A percentile compares a stretch with the other conserved stretches of the same genome.
Evolutionary conservation across 1,140 invertebrate genomes (phyloP).

Genomic region (Diploscapter pachys): DNA sequence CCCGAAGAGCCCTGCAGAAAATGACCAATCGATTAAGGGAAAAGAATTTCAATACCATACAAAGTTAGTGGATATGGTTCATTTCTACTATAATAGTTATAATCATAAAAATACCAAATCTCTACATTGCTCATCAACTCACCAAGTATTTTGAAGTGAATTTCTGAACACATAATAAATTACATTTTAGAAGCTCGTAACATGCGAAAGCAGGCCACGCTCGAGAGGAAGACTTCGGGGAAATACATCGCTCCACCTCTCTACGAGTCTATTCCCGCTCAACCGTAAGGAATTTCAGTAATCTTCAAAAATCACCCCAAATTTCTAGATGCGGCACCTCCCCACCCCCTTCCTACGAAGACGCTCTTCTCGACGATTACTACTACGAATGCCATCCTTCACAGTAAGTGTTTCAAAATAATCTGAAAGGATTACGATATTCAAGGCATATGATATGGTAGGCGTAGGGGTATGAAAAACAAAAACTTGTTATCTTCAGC

Average conservation of each 20-base stretch:
- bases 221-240: constrained; percentile 19
- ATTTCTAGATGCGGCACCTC: constrained; percentile 41
- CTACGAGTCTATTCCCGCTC: constrained; percentile 8
- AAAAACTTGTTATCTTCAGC: too few species aligned
- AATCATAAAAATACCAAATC: too few species aligned
- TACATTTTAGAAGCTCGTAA: constrained; percentile 51
- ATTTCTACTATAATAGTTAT: too few species aligned
- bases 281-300: too few species aligned
- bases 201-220: constrained; percentile 44
- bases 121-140: too few species aligned
- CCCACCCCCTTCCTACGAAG: constrained; percentile 57
- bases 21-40: constrained; percentile 52
- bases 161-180: too few species aligned
- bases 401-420: too few species aligned
- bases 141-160: too few species aligned
- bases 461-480: too few species aligned
- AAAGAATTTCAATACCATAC: constrained; percentile 56
- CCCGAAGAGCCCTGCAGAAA: constrained; percentile 49
- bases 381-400: constrained; percentile 52
- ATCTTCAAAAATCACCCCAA: too few species aligned
- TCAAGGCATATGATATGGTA: too few species aligned
- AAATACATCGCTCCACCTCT: constrained; percentile 32
- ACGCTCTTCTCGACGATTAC: constrained; percentile 53
- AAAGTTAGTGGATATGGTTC: constrained; percentile 42
- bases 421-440: too few species aligned